phyloP scores from a whole-genome alignment of 2,797 vertebrate genomes.

The Ptychobarbus kaznakovi region DNA sequence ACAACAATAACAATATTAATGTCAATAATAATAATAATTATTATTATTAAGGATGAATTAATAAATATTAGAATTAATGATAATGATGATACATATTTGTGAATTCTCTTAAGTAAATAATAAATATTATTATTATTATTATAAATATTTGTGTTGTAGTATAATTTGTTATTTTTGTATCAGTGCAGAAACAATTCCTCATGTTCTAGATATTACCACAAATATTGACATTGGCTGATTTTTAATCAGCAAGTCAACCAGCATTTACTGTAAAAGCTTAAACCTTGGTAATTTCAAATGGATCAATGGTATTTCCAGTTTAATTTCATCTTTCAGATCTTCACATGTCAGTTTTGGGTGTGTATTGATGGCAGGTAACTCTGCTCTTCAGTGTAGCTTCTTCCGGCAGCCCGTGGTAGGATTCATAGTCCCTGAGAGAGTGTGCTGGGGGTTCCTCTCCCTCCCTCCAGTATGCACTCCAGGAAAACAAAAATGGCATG shows the following conservation, averaged over 20 bases:
- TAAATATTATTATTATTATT: neutral
- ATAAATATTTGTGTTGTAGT: neutral
- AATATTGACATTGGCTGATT: neutral
- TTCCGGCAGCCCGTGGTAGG: slow-evolving; percentile 69
- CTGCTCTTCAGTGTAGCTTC: slow-evolving; percentile 56
- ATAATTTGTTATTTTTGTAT: neutral
- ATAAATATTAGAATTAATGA: neutral
- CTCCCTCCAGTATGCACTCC: slow-evolving; percentile 79
- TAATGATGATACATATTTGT: neutral
- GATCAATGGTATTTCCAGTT: neutral
- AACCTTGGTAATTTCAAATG: neutral
- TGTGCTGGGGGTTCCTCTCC: slow-evolving; percentile 75
- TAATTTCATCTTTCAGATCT: neutral
- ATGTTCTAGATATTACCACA: neutral
- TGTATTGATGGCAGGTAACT: neutral
- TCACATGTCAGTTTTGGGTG: neutral
- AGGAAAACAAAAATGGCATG: slow-evolving; percentile 75
- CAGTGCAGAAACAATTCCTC: neutral
- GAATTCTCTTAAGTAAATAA: neutral
- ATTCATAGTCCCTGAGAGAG: slow-evolving; percentile 74
- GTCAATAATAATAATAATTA: neutral
- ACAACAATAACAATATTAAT: neutral
- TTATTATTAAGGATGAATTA: neutral
- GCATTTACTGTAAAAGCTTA: neutral
- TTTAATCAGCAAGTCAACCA: neutral